Base-by-base conservation (phyloP, 2,113 vertebrate species). In the Cairina moschata region DNA sequence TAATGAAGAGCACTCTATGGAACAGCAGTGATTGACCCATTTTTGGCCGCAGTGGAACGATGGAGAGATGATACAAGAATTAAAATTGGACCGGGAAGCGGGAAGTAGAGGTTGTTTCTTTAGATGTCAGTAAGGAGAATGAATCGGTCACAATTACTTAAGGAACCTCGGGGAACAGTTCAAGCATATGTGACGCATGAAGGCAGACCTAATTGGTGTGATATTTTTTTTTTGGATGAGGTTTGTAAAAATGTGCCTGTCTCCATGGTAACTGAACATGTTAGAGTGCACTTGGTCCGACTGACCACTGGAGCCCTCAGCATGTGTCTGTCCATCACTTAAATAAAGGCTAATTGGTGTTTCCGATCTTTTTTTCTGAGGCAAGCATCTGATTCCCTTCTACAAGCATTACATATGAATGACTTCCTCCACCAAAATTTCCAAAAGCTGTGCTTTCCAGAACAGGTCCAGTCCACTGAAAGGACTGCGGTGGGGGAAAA, bases 61-160 rank as follows among this genome's bases (percentile, higher is more conserved):
- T 28, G 71, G 71, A 28, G 56, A 72, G 65, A 40, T 73, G 69
- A 79, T 78, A 78, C 22, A 10, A 2, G 83, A 77, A 72, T n/a
- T 54, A 69, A 88, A 62, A 36, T 78, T 75, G 60, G 48, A 13
- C 66, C 14, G 46, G 66, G 58, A 91, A 81, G 23, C 4, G 4
- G 69, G 86, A 90, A 89, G 71, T 36, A 44, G 88, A 93, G 88
- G 74, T 67, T 84, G 16, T 84, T 93, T 69, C 93, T 91, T 86
- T 66, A 82, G 92, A 84, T 88, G 83, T 48, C 90, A 50, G 90
- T 75, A 91, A 87, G 93, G 88, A 88, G 69, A 95, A 96, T 84
- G 73, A 76, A 96, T 94, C 77, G 50, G 93, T 90, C 85, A 95
- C 83, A 93, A 92, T 72, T 86, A 36, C 90, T 95, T 93, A 88